phyloP scores from a whole-genome alignment of 2,797 vertebrate species.

The Falco novaeseelandiae region DNA sequence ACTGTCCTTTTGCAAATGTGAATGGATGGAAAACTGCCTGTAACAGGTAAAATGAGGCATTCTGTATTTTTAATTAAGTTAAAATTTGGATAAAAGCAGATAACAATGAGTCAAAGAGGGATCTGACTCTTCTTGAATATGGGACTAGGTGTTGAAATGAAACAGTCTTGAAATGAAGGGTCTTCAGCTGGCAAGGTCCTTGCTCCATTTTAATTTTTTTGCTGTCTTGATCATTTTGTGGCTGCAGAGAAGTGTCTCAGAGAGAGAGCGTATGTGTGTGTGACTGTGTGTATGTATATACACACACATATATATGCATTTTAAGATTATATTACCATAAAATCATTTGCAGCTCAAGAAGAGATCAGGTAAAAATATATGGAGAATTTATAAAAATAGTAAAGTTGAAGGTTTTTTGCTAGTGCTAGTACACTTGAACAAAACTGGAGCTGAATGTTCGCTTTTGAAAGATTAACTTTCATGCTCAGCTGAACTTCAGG shows the following conservation, averaged over 20 bases:
- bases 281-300: background rate
- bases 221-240: background rate
- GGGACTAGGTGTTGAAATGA: background rate
- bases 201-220: background rate
- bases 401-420: background rate
- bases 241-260: background rate
- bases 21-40: background rate
- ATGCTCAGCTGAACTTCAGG: constrained; percentile 59
- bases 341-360: constrained; percentile 11
- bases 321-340: background rate
- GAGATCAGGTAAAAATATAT: constrained; percentile 23
- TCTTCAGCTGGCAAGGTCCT: background rate
- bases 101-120: background rate
- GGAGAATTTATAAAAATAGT: constrained; percentile 36
- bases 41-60: background rate
- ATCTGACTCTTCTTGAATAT: background rate
- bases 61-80: background rate
- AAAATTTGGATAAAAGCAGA: background rate
- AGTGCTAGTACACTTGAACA: constrained; percentile 2
- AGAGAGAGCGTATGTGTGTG: background rate
- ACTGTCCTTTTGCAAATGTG: background rate
- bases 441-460: constrained; percentile 49
- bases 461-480: constrained; percentile 62
- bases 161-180: background rate
- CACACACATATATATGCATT: background rate